These are phyloP conservation scores for Opisthograptis luteolata DNA, from an alignment of 2,888 invertebrate species.

Conservation along the genomic window DNA sequence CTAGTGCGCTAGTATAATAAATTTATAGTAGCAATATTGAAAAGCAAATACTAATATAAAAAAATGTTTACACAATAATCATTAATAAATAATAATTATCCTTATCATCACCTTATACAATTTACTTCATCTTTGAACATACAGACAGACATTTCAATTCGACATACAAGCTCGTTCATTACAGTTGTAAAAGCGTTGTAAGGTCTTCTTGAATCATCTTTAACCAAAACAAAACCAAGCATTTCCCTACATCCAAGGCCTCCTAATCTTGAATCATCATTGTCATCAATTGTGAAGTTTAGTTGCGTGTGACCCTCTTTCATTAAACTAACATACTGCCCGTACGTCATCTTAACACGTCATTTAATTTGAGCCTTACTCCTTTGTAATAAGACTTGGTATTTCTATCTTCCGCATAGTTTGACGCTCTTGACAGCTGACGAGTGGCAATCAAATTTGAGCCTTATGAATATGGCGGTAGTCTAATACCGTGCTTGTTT, in stretches of 20 bases:
- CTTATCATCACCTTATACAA: too few species aligned
- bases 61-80: too few species aligned
- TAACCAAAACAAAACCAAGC: slow-evolving; percentile 10
- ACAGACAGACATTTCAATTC: too few species aligned
- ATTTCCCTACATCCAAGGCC: slow-evolving; percentile 24
- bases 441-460: slow-evolving; percentile 9
- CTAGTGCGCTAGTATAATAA: too few species aligned
- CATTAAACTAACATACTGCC: slow-evolving; percentile 18
- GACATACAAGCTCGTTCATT: too few species aligned
- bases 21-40: too few species aligned
- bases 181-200: not conserved
- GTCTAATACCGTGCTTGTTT: slow-evolving; percentile 7
- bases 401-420: not conserved
- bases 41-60: too few species aligned
- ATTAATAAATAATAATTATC: too few species aligned
- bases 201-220: not conserved
- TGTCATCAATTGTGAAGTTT: slow-evolving; percentile 26
- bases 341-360: slow-evolving; percentile 1
- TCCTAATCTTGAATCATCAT: slow-evolving; percentile 19
- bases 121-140: too few species aligned
- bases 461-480: slow-evolving; percentile 9
- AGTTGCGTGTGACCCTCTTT: slow-evolving; percentile 29
- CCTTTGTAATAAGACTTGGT: slow-evolving; percentile 14
- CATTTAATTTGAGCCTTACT: slow-evolving; percentile 20
- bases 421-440: slow-evolving; percentile 12